Evolutionary conservation across 30 jellyfish, hydroid and myxozoan genomes (phyloP).

Genomic region (Chironex yamaguchii): DNA sequence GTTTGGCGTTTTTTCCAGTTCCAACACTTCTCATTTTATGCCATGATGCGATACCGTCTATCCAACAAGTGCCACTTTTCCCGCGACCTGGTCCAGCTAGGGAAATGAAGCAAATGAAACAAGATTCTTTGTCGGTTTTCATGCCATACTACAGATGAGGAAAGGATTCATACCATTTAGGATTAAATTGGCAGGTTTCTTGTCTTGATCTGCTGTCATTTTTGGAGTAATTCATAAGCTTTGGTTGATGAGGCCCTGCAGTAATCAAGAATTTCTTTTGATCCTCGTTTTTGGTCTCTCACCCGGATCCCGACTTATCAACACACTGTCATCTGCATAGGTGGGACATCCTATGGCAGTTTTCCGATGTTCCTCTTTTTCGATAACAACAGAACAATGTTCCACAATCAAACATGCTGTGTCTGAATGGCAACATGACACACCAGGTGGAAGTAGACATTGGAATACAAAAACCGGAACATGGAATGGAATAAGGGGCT

Average conservation of each 20-base stretch:
- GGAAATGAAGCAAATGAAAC: constrained; percentile 42
- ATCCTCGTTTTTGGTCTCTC: neutral
- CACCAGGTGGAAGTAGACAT: too few species aligned
- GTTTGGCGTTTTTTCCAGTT: constrained; percentile 9
- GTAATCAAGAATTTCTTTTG: neutral
- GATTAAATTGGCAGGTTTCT: constrained; percentile 4
- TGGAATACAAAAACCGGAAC: too few species aligned
- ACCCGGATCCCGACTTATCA: neutral
- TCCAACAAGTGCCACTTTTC: constrained; percentile 38
- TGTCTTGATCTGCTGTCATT: constrained; percentile 9
- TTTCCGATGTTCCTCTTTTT: constrained; percentile 8
- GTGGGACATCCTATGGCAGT: neutral
- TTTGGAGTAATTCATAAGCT: neutral
- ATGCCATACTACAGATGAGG: constrained; percentile 49
- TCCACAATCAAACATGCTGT: too few species aligned
- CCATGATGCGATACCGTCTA: constrained; percentile 42
- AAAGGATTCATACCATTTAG: constrained; percentile 35
- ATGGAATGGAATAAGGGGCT: too few species aligned
- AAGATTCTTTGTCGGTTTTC: constrained; percentile 22
- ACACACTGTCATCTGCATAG: neutral
- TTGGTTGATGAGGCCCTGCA: constrained; percentile 56
- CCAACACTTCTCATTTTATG: constrained; percentile 55
- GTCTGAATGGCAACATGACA: too few species aligned
- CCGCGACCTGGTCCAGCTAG: constrained; percentile 67
- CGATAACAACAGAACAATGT: neutral